Percentiles rank a stretch among this genome's conserved stretches.
These are phyloP conservation scores for Stegastes partitus DNA, from an alignment of 2,113 vertebrate species.

Conservation along the genomic window DNA sequence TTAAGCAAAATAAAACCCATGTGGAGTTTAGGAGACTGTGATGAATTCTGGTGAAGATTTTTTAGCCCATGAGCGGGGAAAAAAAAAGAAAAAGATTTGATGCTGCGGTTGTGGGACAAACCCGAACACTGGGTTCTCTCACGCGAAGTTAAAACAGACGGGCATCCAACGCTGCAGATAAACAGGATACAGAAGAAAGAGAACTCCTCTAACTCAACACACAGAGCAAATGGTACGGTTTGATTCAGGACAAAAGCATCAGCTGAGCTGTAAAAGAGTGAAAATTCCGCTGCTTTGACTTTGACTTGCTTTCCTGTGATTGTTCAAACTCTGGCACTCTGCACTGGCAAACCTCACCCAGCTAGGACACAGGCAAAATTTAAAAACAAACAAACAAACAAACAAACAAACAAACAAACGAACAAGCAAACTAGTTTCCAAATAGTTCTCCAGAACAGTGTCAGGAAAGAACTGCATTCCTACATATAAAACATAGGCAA, in stretches of 20 bases:
- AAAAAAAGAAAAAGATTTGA: constrained; percentile 32
- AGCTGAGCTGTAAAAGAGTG: constrained; percentile 35
- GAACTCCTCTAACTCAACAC: background rate
- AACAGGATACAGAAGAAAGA: constrained; percentile 9
- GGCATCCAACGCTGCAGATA: constrained; percentile 11
- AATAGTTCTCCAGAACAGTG: background rate
- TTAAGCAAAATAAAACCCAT: constrained; percentile 48
- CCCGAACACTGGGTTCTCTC: constrained; percentile 40
- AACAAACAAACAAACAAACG: background rate
- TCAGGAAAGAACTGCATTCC: too few relatives aligned
- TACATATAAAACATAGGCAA: background rate
- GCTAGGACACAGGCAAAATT: background rate
- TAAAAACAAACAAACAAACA: background rate
- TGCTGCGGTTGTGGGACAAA: constrained; percentile 48
- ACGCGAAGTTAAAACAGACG: constrained; percentile 31
- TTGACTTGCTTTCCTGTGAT: constrained; percentile 42
- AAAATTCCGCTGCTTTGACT: background rate
- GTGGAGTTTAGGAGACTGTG: constrained; percentile 30
- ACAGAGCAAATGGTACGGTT: too few relatives aligned
- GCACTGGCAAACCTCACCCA: constrained; percentile 21
- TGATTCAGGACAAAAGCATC: background rate
- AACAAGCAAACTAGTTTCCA: background rate
- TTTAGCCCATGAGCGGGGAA: background rate
- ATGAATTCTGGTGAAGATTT: constrained; percentile 22
- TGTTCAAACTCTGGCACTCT: constrained; percentile 33